phyloP scores from a whole-genome alignment of 2,888 invertebrate genomes.

The Pterostichus madidus region DNA sequence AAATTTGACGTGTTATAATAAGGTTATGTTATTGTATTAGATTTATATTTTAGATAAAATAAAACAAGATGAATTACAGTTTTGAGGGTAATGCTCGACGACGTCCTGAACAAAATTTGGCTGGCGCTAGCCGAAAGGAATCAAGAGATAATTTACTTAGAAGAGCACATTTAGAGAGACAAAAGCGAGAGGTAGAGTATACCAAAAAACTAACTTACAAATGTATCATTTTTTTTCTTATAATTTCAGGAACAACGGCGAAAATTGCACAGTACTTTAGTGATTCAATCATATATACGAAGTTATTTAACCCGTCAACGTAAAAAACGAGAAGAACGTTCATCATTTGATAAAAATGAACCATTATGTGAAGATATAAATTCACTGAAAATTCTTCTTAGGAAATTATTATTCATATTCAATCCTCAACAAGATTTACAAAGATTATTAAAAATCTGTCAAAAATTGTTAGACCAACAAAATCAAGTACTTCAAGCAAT shows the following conservation, averaged over 20 bases:
- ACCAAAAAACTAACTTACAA: slow-evolving; percentile 54
- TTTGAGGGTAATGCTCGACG: slow-evolving; percentile 95
- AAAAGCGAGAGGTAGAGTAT: slow-evolving; percentile 87
- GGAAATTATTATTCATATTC: slow-evolving; percentile 89
- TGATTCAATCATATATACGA: slow-evolving; percentile 89
- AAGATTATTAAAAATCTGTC: slow-evolving; percentile 79
- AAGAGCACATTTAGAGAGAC: slow-evolving; percentile 91
- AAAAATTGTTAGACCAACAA: slow-evolving; percentile 76
- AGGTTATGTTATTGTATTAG: slow-evolving; percentile 64
- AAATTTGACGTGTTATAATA: slow-evolving; percentile 19
- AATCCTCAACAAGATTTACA: slow-evolving; percentile 83
- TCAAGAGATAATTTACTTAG: slow-evolving; percentile 86
- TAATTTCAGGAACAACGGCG: slow-evolving; percentile 83
- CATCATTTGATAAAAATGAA: slow-evolving; percentile 84
- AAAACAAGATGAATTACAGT: slow-evolving; percentile 79
- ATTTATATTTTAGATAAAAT: slow-evolving; percentile 47
- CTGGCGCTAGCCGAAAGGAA: slow-evolving; percentile 89
- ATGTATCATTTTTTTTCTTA: slow-evolving; percentile 62
- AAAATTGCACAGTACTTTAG: slow-evolving; percentile 86
- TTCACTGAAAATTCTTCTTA: slow-evolving; percentile 80
- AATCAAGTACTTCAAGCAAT: slow-evolving; percentile 74
- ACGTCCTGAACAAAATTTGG: slow-evolving; percentile 92
- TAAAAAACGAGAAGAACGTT: slow-evolving; percentile 83
- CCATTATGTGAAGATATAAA: slow-evolving; percentile 77
- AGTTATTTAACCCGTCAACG: slow-evolving; percentile 86